These are phyloP conservation scores for Chondrilla cf. caribensis DNA, from an alignment of 37 sponge, comb jelly and placozoan genomes.

Conservation along the genomic window DNA sequence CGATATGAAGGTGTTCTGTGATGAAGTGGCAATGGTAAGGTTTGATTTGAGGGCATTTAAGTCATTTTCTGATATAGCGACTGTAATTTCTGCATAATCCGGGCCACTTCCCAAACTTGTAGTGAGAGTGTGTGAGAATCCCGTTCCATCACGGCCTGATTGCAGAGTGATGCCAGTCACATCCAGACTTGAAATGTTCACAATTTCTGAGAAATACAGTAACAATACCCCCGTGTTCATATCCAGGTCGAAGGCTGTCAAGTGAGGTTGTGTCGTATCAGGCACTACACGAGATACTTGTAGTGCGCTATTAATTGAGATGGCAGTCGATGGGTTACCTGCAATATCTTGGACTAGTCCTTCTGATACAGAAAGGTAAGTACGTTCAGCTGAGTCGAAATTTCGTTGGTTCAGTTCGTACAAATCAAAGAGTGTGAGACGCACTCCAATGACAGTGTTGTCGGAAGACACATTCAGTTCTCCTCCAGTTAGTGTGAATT, in stretches of 20 bases:
- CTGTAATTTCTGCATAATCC: slow-evolving; percentile 36
- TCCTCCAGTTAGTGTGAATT: slow-evolving; percentile 3
- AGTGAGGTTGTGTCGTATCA: slow-evolving; percentile 56
- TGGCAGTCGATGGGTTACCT: slow-evolving; percentile 39
- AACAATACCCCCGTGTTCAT: slow-evolving; percentile 53
- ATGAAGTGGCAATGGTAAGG: slow-evolving; percentile 50
- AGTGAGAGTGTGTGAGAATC: slow-evolving; percentile 6
- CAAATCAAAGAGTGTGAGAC: too few species aligned
- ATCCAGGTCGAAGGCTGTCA: slow-evolving; percentile 71
- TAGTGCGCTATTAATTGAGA: slow-evolving; percentile 43
- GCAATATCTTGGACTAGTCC: slow-evolving; percentile 62
- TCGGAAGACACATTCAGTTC: slow-evolving; percentile 24
- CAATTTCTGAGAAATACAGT: slow-evolving; percentile 86
- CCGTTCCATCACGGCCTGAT: slow-evolving; percentile 26
- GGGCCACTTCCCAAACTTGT: not conserved
- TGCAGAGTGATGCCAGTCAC: slow-evolving; percentile 48
- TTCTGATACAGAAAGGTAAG: slow-evolving; percentile 44
- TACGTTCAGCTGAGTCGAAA: not conserved
- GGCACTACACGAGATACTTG: slow-evolving; percentile 31
- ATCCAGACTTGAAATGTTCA: slow-evolving; percentile 58
- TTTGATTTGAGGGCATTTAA: slow-evolving; percentile 64
- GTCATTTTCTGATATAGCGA: slow-evolving; percentile 59
- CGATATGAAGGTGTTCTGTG: slow-evolving; percentile 50
- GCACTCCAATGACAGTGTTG: too few species aligned
- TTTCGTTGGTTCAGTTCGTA: too few species aligned